These are phyloP conservation scores for Hirtodrosophila histrioides DNA, from an alignment of 2,888 invertebrate genomes.

Conservation along the genomic window DNA sequence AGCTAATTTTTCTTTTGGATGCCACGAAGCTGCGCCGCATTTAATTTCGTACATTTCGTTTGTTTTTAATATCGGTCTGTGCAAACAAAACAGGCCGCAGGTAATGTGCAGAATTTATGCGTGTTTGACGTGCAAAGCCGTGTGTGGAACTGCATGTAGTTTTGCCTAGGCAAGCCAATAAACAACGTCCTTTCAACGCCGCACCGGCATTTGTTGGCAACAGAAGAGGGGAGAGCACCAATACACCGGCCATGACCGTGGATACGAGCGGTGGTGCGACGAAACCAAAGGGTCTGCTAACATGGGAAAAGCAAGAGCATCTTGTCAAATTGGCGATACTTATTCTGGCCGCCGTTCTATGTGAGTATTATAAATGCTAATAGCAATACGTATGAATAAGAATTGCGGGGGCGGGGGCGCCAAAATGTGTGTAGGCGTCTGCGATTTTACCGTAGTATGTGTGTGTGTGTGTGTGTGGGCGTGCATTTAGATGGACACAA, in stretches of 20 bases:
- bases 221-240: constrained; percentile 6
- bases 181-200: constrained; percentile 18
- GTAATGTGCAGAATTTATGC: constrained; percentile 36
- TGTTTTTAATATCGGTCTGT: constrained; percentile 30
- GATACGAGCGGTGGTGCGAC: constrained; percentile 47
- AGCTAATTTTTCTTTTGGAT: constrained; percentile 40
- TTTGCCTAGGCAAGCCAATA: constrained; percentile 22
- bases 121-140: constrained; percentile 17
- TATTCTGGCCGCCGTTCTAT: constrained; percentile 95
- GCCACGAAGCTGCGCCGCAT: constrained; percentile 51
- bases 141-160: constrained; percentile 27
- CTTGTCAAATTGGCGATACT: constrained; percentile 92
- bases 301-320: constrained; percentile 92
- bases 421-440: neutral
- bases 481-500: constrained; percentile 11
- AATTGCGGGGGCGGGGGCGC: constrained; percentile 9
- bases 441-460: constrained; percentile 2
- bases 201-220: constrained; percentile 42
- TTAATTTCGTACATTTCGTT: constrained; percentile 43
- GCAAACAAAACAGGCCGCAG: constrained; percentile 10
- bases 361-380: constrained; percentile 87
- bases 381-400: neutral
- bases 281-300: constrained; percentile 83
- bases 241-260: constrained; percentile 58
- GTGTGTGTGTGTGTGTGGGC: constrained; percentile 6